Base-by-base conservation (phyloP, 2,113 vertebrate genomes). In the Amblyornis subalaris region DNA sequence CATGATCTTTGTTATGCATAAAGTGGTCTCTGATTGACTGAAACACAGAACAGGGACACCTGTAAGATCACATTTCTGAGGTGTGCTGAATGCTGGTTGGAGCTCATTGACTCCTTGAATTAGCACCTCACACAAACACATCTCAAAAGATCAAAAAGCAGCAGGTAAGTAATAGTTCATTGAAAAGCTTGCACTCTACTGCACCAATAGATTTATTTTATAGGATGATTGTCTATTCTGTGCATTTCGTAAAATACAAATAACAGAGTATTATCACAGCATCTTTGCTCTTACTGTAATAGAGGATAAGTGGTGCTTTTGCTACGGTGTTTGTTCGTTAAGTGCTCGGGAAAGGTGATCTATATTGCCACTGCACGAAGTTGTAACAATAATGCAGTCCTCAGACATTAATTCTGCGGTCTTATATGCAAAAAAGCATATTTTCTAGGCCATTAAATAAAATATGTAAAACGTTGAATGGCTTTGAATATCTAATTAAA, bases 281-380 rank as follows among this genome's bases (percentile, higher is more conserved):
- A 78, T 94, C 74, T 93, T 94, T 96, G 83, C 55, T 96, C 51
- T 93, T 93, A 72, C 50, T 85, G 38, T 89, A 90, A 93, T 24
- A 88, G 81, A 87, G 66, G 81, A 87, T 93, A 94, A 96, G 87
- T 60, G 77, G 57, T 85, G 82, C 85, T 89, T 97, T 94, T 91
- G 60, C 54, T 90, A 51, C 81, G 88, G 44, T 96, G 67, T 97
- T 95, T 96, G 7, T 91, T 95, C 22, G 6, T 75, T 95, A 96
- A 96, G 80, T 84, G 65, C 85, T 83, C 89, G 66, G 86, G 71
- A 83, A 97, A 93, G 93, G 93, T 82, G 94, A 95, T 95, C 51
- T 84, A 26, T 92, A 88, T 87, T 80, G 29, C 35, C 50, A 62
- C 1, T 74, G 67, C 72, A 58, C 73, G 72, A 94, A 95, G 85